Percentiles rank a stretch among this genome's conserved stretches.
phyloP scores from a whole-genome alignment of 1,140 invertebrate genomes.

The Paraescarpia echinospica region DNA sequence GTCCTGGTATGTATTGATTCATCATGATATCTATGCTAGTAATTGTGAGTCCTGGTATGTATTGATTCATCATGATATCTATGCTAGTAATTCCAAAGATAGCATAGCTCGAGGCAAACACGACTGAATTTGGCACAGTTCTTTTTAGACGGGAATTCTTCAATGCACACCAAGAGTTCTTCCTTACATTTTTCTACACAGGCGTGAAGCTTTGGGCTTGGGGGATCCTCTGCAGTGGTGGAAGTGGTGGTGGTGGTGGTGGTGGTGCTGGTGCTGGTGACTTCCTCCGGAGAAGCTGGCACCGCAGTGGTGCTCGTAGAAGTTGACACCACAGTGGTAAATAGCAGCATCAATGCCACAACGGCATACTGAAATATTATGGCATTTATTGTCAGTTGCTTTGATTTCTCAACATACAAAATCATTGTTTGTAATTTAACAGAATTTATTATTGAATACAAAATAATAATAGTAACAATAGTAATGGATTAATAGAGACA shows the following conservation, averaged over 20 bases:
- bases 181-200: background rate
- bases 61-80: background rate
- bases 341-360: background rate
- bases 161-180: background rate
- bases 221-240: too few species aligned
- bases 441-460: too few species aligned
- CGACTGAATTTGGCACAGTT: background rate
- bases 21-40: background rate
- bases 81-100: background rate
- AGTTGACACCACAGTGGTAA: background rate
- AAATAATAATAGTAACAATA: too few species aligned
- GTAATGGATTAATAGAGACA: too few species aligned
- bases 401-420: background rate
- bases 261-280: background rate
- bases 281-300: too few species aligned
- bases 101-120: background rate
- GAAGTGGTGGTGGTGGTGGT: background rate
- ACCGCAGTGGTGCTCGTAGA: background rate
- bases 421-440: too few species aligned
- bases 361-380: slow-evolving; percentile 1
- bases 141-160: background rate
- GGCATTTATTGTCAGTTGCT: background rate
- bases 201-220: background rate
- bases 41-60: background rate
- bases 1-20: background rate